Evolutionary conservation across 1,140 invertebrate species (phyloP).

Genomic region (Drosophila carrolli): DNA sequence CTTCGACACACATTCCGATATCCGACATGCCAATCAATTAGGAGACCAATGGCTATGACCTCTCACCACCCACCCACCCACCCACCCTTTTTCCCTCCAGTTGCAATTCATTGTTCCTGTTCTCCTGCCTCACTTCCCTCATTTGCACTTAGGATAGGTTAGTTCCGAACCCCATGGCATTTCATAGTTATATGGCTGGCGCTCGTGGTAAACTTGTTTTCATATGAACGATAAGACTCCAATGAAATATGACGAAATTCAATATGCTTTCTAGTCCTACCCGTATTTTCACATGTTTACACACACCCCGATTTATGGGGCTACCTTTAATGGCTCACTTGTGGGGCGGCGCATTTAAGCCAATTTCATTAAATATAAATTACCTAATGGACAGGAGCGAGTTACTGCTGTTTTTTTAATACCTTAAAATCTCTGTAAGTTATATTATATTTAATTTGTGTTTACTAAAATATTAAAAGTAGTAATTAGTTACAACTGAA

Average conservation of each 20-base stretch:
- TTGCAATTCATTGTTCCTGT: neutral
- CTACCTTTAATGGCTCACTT: slow-evolving; percentile 20
- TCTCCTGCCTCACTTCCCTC: neutral
- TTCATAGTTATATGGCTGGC: slow-evolving; percentile 13
- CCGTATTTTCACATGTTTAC: slow-evolving; percentile 32
- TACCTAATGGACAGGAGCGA: slow-evolving; percentile 8
- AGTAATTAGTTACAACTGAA: too few relatives aligned
- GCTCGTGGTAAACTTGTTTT: slow-evolving; percentile 6
- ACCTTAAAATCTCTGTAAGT: neutral
- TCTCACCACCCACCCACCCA: neutral
- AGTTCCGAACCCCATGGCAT: slow-evolving; percentile 14
- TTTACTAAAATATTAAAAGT: too few relatives aligned
- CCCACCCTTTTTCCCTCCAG: neutral
- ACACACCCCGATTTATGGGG: slow-evolving; percentile 27
- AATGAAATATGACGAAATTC: slow-evolving; percentile 36
- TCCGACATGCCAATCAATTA: slow-evolving; percentile 30
- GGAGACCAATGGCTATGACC: slow-evolving; percentile 2
- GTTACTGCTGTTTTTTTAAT: neutral
- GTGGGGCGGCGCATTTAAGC: slow-evolving; percentile 1
- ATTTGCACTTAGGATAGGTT: slow-evolving; percentile 54
- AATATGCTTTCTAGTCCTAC: slow-evolving; percentile 19
- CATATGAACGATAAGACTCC: slow-evolving; percentile 26
- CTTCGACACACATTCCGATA: neutral
- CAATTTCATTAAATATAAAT: slow-evolving; percentile 29
- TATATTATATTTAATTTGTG: too few relatives aligned